Conservation (phyloP, 1,140 invertebrate species). For the Drosophila erecta region DNA sequence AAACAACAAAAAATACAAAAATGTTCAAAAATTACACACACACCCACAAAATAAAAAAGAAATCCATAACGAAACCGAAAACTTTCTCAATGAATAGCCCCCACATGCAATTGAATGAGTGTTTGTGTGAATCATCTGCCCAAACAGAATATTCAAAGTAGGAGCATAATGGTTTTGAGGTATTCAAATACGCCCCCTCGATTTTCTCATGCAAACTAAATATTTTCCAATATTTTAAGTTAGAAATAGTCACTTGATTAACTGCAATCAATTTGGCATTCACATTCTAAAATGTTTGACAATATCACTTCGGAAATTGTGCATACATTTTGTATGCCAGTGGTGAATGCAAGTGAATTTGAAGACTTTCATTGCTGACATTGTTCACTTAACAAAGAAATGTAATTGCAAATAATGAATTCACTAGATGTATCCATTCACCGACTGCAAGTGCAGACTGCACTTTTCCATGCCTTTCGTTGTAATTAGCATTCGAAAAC, state of each 20-base stretch:
- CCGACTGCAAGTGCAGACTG: slow-evolving; percentile 14
- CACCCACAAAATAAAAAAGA: slow-evolving; percentile 17
- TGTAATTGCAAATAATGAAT: slow-evolving; percentile 15
- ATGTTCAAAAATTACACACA: slow-evolving; percentile 3
- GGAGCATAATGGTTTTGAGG: no score
- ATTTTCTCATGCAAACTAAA: background rate
- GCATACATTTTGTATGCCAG: background rate
- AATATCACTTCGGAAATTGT: background rate
- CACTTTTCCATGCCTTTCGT: background rate
- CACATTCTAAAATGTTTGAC: slow-evolving; percentile 16
- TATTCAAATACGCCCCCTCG: background rate
- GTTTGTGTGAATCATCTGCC: slow-evolving; percentile 32
- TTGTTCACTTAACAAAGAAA: slow-evolving; percentile 20
- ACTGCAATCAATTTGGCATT: background rate
- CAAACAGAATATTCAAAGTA: slow-evolving; percentile 8
- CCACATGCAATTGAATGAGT: slow-evolving; percentile 42
- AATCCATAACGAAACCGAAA: slow-evolving; percentile 45
- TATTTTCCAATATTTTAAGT: no score
- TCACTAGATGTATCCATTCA: slow-evolving; percentile 15
- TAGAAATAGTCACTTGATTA: no score
- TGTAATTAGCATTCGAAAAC: background rate
- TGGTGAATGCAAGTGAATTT: slow-evolving; percentile 18
- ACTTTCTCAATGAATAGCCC: slow-evolving; percentile 70
- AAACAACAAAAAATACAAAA: slow-evolving; percentile 12
- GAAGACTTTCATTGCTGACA: slow-evolving; percentile 23